Base-by-base conservation (phyloP, 2,888 invertebrate species). In the Labia minor region DNA sequence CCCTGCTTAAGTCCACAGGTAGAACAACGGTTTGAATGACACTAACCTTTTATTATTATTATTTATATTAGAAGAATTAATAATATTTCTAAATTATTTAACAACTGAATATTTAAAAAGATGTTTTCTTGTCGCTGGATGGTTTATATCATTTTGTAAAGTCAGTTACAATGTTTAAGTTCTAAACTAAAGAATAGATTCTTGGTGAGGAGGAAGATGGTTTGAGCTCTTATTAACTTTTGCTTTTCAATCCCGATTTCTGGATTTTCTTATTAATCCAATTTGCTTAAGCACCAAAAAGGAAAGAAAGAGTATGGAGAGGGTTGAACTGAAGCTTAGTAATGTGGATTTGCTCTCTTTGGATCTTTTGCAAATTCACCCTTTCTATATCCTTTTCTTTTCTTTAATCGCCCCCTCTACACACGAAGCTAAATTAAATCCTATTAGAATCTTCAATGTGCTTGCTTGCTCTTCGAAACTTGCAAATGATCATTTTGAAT, bases 191-290 rank as follows among this genome's bases (percentile, higher is more conserved):
- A 26, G 26, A 26, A 26, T n/a, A n/a, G n/a, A n/a, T 33, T 33
- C 11, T 33, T 33, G 33, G 6, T 33, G 33, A 33, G 14, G 49
- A n/a, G 49, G n/a, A 14, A 49, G 49, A 49, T n/a, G n/a, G n/a
- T n/a, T n/a, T n/a, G 16, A 49, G 49, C 16, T n/a, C n/a, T n/a
- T n/a, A n/a, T n/a, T n/a, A 49, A 49, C 49, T 49, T 49, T 49
- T 49, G 49, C 49, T 49, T 49, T 49, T 49, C 49, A 49, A 49
- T 49, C 3, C 16, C 49, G 49, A 49, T 49, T 49, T 49, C 49
- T 49, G 49, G 49, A 49, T 49, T 49, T 49, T 49, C 49, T 49
- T 49, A 49, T 49, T 49, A 49, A 49, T 49, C 49, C 49, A 49
- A 49, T 49, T 49, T 49, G 49, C 49, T 49, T 49, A 49, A 49